Percentiles rank a stretch among this genome's conserved stretches.
These are phyloP conservation scores for Oryzias celebensis DNA, from an alignment of 2,113 vertebrate species.

Conservation along the genomic window DNA sequence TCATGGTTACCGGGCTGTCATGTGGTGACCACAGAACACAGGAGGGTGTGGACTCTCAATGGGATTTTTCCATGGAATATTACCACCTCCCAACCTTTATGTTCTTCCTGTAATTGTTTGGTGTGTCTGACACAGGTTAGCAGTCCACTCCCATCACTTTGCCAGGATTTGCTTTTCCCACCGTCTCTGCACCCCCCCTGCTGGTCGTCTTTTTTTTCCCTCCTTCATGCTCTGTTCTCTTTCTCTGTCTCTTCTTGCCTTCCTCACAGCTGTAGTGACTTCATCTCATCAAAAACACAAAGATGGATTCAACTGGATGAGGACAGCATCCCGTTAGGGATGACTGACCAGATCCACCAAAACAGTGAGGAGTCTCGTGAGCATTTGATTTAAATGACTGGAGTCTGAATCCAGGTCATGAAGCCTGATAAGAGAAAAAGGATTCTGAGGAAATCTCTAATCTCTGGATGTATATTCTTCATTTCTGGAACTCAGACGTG, in stretches of 20 bases:
- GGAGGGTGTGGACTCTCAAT: conserved; percentile 4
- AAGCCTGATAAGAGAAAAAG: no score
- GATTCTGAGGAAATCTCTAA: no score
- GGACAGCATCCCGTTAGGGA: no score
- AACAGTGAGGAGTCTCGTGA: no score
- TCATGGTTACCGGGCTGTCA: conserved; percentile 67
- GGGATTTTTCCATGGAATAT: conserved; percentile 19
- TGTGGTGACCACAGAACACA: conserved; percentile 53
- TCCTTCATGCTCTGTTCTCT: neutral
- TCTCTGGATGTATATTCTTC: neutral
- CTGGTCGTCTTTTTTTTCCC: conserved; percentile 3
- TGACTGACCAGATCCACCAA: no score
- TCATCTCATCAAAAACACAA: no score
- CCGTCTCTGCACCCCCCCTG: conserved; percentile 48
- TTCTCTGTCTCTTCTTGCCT: neutral
- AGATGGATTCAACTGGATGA: no score
- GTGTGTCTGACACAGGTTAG: conserved; percentile 23
- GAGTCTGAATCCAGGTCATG: no score
- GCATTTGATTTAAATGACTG: no score
- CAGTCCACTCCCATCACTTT: conserved; percentile 29
- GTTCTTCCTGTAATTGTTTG: conserved; percentile 23
- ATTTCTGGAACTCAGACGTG: conserved; percentile 17
- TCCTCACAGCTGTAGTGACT: no score
- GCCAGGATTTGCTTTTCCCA: conserved; percentile 47
- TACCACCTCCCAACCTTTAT: conserved; percentile 8